Evolutionary conservation across 1,140 invertebrate genomes (phyloP).

Genomic region (Andricus grossulariae): DNA sequence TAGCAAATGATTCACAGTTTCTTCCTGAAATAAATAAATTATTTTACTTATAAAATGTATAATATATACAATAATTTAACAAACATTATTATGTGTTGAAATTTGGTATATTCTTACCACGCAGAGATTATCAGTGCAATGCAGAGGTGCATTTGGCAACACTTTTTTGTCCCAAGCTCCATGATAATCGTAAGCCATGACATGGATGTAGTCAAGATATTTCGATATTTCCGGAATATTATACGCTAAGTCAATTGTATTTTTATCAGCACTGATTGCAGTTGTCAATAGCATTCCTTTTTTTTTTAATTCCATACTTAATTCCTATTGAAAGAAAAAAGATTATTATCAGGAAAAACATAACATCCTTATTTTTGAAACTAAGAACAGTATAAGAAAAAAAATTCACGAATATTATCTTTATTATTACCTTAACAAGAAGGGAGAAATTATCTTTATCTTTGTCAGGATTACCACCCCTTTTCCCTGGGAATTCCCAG

Average conservation of each 20-base stretch:
- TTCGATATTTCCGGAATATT: conserved; percentile 83
- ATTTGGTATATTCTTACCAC: conserved; percentile 74
- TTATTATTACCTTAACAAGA: conserved; percentile 80
- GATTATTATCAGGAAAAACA: conserved; percentile 16
- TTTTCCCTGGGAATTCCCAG: conserved; percentile 86
- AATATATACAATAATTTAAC: conserved; percentile 5
- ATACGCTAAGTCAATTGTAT: conserved; percentile 84
- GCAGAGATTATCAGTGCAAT: conserved; percentile 75
- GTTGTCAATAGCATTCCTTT: conserved; percentile 83
- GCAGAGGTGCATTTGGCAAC: conserved; percentile 84
- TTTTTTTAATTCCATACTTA: conserved; percentile 79
- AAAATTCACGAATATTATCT: not conserved
- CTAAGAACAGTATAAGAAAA: not conserved
- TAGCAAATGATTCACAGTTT: conserved; percentile 86
- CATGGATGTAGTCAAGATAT: conserved; percentile 88
- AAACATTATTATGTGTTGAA: conserved; percentile 2
- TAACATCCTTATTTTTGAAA: not conserved
- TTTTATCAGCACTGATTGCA: conserved; percentile 84
- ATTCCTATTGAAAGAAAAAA: conserved; percentile 74
- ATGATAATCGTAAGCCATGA: conserved; percentile 95
- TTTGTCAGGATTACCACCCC: conserved; percentile 80
- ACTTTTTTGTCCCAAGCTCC: conserved; percentile 87
- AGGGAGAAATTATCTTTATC: conserved; percentile 88
- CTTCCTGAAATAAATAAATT: conserved; percentile 76
- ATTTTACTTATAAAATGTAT: conserved; percentile 16